Percentiles rank a stretch among this genome's conserved stretches.
These are phyloP conservation scores for Mimachlamys varia DNA, from an alignment of 2,888 invertebrate genomes.

Conservation along the genomic window DNA sequence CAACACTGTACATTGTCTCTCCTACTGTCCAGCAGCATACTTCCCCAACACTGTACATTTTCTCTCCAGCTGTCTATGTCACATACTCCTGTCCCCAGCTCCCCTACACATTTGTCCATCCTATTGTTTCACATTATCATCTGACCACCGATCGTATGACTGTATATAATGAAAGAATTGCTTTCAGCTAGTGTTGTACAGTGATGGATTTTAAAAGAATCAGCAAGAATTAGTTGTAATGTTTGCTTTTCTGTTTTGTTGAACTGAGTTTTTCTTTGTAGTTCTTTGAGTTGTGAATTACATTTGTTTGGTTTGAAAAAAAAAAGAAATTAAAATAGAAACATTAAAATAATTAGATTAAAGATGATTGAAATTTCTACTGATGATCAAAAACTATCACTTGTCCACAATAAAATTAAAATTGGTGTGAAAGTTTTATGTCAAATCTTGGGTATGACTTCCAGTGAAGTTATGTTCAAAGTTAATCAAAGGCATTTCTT, in stretches of 20 bases:
- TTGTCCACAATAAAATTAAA: not conserved
- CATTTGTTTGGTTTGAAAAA: no score
- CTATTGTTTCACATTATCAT: not conserved
- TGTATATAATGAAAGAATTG: not conserved
- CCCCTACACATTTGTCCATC: not conserved
- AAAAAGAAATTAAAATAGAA: no score
- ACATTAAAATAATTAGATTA: not conserved
- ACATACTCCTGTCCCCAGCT: not conserved
- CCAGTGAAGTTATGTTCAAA: no score
- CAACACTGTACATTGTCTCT: not conserved
- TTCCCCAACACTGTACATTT: not conserved
- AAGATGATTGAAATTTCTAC: not conserved
- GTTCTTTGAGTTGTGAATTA: not conserved
- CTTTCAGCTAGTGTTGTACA: slow-evolving; percentile 23
- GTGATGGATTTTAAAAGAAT: not conserved
- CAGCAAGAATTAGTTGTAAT: not conserved
- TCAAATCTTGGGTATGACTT: no score
- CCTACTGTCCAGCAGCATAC: not conserved
- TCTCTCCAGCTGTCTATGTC: not conserved
- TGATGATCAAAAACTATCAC: not conserved
- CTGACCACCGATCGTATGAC: not conserved
- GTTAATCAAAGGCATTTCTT: no score
- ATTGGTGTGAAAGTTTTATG: no score
- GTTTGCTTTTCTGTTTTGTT: slow-evolving; percentile 2
- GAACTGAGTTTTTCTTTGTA: slow-evolving; percentile 4